Evolutionary conservation across 2,888 invertebrate species (phyloP).

Genomic region (Netelia virgata): DNA sequence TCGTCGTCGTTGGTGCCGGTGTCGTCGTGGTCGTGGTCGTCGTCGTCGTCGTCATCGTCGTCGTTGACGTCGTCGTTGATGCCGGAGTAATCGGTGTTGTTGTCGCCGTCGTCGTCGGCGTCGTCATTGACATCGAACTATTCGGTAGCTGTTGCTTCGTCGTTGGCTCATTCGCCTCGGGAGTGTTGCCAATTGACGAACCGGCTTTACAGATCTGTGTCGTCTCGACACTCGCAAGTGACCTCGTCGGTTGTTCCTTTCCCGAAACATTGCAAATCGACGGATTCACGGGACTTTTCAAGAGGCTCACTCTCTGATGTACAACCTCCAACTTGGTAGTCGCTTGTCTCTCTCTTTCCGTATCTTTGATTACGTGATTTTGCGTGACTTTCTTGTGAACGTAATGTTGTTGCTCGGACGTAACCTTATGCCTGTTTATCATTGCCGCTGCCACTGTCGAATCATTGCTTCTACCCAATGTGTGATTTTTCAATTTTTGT

Average conservation of each 20-base stretch:
- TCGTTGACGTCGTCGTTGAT: constrained; percentile 51
- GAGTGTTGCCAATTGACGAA: constrained; percentile 84
- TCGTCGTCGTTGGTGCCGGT: constrained; percentile 59
- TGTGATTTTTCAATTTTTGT: constrained; percentile 81
- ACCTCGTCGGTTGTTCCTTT: constrained; percentile 65
- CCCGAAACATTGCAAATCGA: constrained; percentile 67
- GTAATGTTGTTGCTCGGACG: constrained; percentile 69
- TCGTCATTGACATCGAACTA: constrained; percentile 76
- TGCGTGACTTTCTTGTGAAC: constrained; percentile 77
- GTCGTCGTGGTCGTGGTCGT: constrained; percentile 4
- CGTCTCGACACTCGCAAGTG: constrained; percentile 41
- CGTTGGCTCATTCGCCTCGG: constrained; percentile 85
- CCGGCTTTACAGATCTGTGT: constrained; percentile 72
- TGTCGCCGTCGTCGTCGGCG: constrained; percentile 53
- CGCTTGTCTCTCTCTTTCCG: constrained; percentile 69
- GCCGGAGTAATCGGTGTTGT: constrained; percentile 12
- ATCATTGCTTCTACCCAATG: constrained; percentile 74
- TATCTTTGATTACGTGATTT: constrained; percentile 77
- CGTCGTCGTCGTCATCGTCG: constrained; percentile 23
- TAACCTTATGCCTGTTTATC: constrained; percentile 77
- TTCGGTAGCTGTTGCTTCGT: constrained; percentile 87
- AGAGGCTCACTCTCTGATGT: constrained; percentile 78
- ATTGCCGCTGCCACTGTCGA: constrained; percentile 60
- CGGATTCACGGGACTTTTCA: constrained; percentile 76
- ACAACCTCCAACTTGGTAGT: constrained; percentile 74